A percentile compares a stretch with the other conserved stretches of the same genome.
phyloP scores from a whole-genome alignment of 92 coral and sea anemone genomes.

The Palythoa grandiflora region DNA sequence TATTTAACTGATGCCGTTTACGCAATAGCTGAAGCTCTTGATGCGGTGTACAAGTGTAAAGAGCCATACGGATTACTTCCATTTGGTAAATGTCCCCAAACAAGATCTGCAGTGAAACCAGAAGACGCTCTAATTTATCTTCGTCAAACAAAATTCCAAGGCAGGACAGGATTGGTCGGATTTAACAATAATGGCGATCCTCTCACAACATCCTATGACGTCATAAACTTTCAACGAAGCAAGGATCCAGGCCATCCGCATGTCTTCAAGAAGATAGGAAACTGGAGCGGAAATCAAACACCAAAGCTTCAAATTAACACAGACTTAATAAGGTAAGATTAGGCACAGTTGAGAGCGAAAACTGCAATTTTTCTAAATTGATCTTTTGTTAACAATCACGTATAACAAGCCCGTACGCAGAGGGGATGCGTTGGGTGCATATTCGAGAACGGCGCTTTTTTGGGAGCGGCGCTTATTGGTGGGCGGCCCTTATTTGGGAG shows the following conservation, averaged over 20 bases:
- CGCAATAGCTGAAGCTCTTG: slow-evolving; percentile 75
- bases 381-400: too few species aligned
- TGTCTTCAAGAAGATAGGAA: slow-evolving; percentile 66
- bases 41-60: slow-evolving; percentile 21
- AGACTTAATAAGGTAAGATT: slow-evolving; percentile 51
- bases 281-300: slow-evolving; percentile 60
- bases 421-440: too few species aligned
- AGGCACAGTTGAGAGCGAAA: too few species aligned
- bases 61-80: slow-evolving; percentile 30
- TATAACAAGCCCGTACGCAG: too few species aligned
- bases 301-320: slow-evolving; percentile 50
- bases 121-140: slow-evolving; percentile 63
- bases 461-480: too few species aligned
- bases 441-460: too few species aligned
- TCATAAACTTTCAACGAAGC: slow-evolving; percentile 67
- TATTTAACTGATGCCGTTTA: slow-evolving; percentile 78
- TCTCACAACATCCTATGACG: slow-evolving; percentile 65
- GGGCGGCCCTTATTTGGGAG: too few species aligned
- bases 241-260: slow-evolving; percentile 21
- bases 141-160: slow-evolving; percentile 63
- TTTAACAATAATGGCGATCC: slow-evolving; percentile 75
- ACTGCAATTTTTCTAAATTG: too few species aligned
- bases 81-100: slow-evolving; percentile 48
- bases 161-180: slow-evolving; percentile 65
- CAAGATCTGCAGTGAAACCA: slow-evolving; percentile 29